Base-by-base conservation (phyloP, 2,113 vertebrate genomes). In the Pachypanchax playfairii region DNA sequence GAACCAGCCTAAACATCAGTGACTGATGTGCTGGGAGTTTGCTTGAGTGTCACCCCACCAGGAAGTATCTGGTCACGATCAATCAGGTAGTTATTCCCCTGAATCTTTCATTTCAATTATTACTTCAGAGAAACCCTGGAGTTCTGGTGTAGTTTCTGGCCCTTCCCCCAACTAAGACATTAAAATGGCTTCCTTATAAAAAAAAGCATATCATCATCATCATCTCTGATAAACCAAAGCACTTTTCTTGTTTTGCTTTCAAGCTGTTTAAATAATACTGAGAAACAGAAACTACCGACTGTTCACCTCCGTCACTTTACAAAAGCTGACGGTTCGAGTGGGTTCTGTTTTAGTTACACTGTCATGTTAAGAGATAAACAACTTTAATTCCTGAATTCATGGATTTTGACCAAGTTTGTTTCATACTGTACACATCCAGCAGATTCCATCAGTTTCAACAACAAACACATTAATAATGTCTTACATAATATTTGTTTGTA, bases 101-200 rank as follows among this genome's bases (percentile, higher is more conserved):
- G 39, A 24, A 66, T 43, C 24, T n/a, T 25, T 52, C 33, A 59
- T 47, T 64, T 47, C 72, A 22, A 11, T 12, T 12, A 35, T 12
- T 12, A 2, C 33, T 35, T 35, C 33, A 58, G 51, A 77, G 54
- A 41, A 62, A 59, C 57, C 51, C 59, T 67, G 63, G 70, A 87
- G 68, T 82, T 88, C 53, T 66, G 57, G 68, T 72, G 39, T 35
- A 69, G 67, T 77, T 63, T 65, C 39, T 66, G 44, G 77, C 86
- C 83, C 85, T 83, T 67, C 83, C 85, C 85, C 81, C 79, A 79
- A 69, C 69, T 66, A 67, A 73, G 55, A 63, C 77, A 83, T 53
- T 88, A 88, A 88, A 90, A 88, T 89, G 86, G 88, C 84, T 85
- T 88, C 87, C 84, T 62, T n/a, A n/a, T n/a, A 55, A 73, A 84